Base-by-base conservation (phyloP, 2,797 vertebrate species). In the Molossus alvarezi region DNA sequence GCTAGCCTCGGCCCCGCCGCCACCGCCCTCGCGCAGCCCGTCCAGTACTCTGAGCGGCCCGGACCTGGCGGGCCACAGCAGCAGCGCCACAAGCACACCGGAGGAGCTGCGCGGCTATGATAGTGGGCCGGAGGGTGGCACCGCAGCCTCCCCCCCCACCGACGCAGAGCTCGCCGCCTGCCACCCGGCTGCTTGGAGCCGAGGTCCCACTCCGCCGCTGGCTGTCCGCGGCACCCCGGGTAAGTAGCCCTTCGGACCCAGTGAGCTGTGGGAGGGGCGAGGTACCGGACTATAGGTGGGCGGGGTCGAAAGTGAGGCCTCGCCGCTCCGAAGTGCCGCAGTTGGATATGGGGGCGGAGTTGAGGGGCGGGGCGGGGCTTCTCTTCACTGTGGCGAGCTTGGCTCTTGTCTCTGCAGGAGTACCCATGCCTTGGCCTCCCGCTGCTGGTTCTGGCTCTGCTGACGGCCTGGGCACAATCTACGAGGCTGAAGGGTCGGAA, bases 91-190 rank as follows among this genome's bases (percentile, higher is more conserved):
- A 0, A 99, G 99, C 98, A 99, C 99, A 0, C 99, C 99, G 0
- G 99, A 99, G 97, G 99, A 99, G 67, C 98, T 99, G n/a, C 98
- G 98, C 0, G 99, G 99, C 91, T 99, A 99, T 0, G 99, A 99
- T 97, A 99, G 99, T 96, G 99, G 99, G 96, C 96, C 97, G 0
- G 97, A 97, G 25, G 99, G 99, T 6, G 99, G 99, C 1, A 99
- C 87, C 18, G 33, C 94, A 23, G 91, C 90, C 71, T 97, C 96
- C 72, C 95, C 96, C 1, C 96, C 95, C 18, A 81, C 97, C 6
- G 97, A 98, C 29, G 92, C 94, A 0, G 97, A 98, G 71, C 96
- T 98, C 7, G 97, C 97, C 6, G 95, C 97, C 73, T 97, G 97
- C 85, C 96, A 97, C 55, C 97, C 97, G 3, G 97, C 97, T 18